Percentiles rank a stretch among this genome's conserved stretches.
Conservation (phyloP, 2,888 invertebrate genomes). For the Drosophila nigricruria region DNA sequence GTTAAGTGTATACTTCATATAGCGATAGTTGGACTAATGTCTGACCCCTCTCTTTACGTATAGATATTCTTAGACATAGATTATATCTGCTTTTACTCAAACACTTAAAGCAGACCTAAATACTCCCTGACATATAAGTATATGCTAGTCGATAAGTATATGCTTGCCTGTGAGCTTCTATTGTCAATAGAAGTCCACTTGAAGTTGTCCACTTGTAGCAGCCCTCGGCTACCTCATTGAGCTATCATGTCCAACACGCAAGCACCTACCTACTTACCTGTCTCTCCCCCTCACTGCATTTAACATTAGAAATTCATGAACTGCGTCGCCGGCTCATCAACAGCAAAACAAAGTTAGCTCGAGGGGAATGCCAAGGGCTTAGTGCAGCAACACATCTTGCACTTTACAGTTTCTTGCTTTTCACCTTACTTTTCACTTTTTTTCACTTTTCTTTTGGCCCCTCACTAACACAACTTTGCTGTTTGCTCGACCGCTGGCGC, state of each 20-base stretch:
- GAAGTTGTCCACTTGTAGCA: slow-evolving; percentile 36
- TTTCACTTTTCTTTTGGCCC: background rate
- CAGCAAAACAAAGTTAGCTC: slow-evolving; percentile 37
- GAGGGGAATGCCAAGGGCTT: slow-evolving; percentile 10
- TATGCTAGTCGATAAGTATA: slow-evolving; percentile 4
- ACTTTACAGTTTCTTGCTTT: slow-evolving; percentile 34
- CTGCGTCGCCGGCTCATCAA: slow-evolving; percentile 48
- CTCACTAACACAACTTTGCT: slow-evolving; percentile 18
- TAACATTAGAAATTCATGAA: slow-evolving; percentile 61
- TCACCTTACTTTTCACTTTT: background rate
- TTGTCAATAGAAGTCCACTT: slow-evolving; percentile 2
- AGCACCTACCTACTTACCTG: background rate
- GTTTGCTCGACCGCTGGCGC: slow-evolving; percentile 12
- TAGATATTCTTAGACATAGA: background rate
- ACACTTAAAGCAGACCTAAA: background rate
- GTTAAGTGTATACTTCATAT: background rate
- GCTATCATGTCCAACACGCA: slow-evolving; percentile 19
- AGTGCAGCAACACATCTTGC: slow-evolving; percentile 33
- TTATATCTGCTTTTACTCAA: background rate
- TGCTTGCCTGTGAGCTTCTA: background rate
- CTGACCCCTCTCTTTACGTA: background rate
- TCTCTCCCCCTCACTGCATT: background rate
- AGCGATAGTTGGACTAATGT: background rate
- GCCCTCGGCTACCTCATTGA: background rate
- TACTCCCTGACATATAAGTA: background rate